Base-by-base conservation (phyloP, 1,140 invertebrate species). In the Radopholus similis region DNA sequence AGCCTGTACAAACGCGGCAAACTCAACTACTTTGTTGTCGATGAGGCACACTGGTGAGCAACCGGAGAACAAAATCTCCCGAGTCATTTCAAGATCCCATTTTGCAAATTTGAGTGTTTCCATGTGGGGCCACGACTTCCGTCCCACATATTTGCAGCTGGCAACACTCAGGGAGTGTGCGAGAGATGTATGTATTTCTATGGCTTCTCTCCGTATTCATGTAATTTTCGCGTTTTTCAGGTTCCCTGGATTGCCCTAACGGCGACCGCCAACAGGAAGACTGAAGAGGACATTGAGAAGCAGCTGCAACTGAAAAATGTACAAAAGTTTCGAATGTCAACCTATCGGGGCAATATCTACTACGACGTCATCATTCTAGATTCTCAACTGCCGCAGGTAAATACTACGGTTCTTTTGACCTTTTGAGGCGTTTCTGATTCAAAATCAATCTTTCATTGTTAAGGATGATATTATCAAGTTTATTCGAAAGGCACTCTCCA, bases 121-220 rank as follows among this genome's bases (percentile, higher is more conserved):
- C 64, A 66, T 97, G 80, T 97, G 94, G 94, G 97, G 94, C 23
- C 92, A 97, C 82, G 95, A 97, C 85, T 98, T 98, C 65, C 74
- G 85, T 49, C 84, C 85, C 0, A 91, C 96, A 83, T 97, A 97
- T 83, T 86, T 95, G 3, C 92, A 90, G 83, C 83, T 97, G 2
- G 91, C 90, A 6, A 76, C 86, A 18, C 82, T 95, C 9, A 85
- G 90, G 69, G 83, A 86, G 57, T 87, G 86, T 72, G 90, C 89
- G 82, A 49, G 28, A 2, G 18, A 62, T 42, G 59, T 62, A 40
- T 62, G n/a, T 59, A 35, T 18, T 30, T 59, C n/a, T 59, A n/a
- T 44, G n/a, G n/a, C 21, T 34, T 13, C n/a, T n/a, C 4, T 21
- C 21, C 37, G 13, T 58, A 15, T 34, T 40, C 28, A 44, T 3